Base-by-base conservation (phyloP, 64 coral and sea anemone species). In the Stylophora pistillata region DNA sequence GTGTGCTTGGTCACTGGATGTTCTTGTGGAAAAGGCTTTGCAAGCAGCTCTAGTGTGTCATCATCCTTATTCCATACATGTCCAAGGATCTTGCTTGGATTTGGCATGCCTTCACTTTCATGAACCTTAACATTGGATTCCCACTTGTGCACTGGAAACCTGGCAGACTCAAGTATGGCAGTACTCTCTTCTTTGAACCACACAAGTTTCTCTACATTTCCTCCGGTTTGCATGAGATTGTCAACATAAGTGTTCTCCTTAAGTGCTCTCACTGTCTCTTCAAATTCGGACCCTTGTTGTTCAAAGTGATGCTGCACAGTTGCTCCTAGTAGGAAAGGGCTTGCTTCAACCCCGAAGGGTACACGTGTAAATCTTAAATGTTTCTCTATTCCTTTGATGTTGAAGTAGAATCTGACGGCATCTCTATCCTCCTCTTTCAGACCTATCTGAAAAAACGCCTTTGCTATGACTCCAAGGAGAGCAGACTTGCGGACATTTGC, bases 361-460 rank as follows among this genome's bases (percentile, higher is more conserved):
- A n/a, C n/a, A n/a, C n/a, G n/a, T n/a, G n/a, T n/a, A n/a, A n/a
- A n/a, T n/a, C n/a, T n/a, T n/a, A n/a, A n/a, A n/a, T n/a, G n/a
- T n/a, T n/a, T n/a, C n/a, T n/a, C n/a, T n/a, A n/a, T 31, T 15
- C 56, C 32, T 21, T 81, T 69, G 31, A 4, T 14, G 27, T 58
- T 83, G 79, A 83, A 83, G 15, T 31, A 29, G 79, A 83, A 83
- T 15, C 65, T 1, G 53, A 83, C n/a, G n/a, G n/a, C n/a, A n/a
- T n/a, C n/a, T n/a, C n/a, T n/a, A n/a, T n/a, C n/a, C n/a, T n/a
- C n/a, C n/a, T n/a, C n/a, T n/a, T n/a, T n/a, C n/a, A n/a, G n/a
- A n/a, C n/a, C n/a, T n/a, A n/a, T n/a, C n/a, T 63, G 15, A 11
- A 83, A 63, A 32, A 83, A 83, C 21, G 59, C 79, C 34, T 83